These are phyloP conservation scores for Probosciger aterrimus DNA, from an alignment of 2,113 vertebrate species.

Conservation along the genomic window DNA sequence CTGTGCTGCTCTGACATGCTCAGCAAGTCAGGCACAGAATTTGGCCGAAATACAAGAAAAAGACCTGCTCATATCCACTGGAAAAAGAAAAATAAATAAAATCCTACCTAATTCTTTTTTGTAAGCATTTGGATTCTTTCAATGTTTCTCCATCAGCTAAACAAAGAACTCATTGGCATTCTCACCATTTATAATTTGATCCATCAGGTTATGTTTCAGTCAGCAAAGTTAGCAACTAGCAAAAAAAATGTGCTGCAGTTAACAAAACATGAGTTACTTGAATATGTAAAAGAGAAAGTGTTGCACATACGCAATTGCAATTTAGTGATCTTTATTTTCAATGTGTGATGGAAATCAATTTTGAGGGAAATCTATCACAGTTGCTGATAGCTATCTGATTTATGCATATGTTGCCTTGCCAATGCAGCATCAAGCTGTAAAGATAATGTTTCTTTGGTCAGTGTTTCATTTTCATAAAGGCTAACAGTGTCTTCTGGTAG, in stretches of 20 bases:
- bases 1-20: background rate
- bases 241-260: slow-evolving; percentile 36
- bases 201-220: background rate
- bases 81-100: background rate
- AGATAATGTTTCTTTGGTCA: slow-evolving; percentile 22
- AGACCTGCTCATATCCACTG: background rate
- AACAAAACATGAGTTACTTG: slow-evolving; percentile 21
- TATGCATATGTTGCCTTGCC: background rate
- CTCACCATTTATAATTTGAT: slow-evolving; percentile 1
- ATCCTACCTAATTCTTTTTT: background rate
- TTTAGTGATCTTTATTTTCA: slow-evolving; percentile 12
- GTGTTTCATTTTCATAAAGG: slow-evolving; percentile 39
- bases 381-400: background rate
- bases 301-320: background rate
- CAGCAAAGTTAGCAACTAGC: background rate
- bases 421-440: background rate
- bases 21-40: background rate
- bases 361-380: background rate
- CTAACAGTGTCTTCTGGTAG: background rate
- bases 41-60: background rate
- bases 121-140: background rate
- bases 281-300: background rate
- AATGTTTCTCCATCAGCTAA: background rate
- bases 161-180: background rate
- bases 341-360: background rate